Conservation (phyloP, 2,888 invertebrate genomes). For the Danaus chrysippus region DNA sequence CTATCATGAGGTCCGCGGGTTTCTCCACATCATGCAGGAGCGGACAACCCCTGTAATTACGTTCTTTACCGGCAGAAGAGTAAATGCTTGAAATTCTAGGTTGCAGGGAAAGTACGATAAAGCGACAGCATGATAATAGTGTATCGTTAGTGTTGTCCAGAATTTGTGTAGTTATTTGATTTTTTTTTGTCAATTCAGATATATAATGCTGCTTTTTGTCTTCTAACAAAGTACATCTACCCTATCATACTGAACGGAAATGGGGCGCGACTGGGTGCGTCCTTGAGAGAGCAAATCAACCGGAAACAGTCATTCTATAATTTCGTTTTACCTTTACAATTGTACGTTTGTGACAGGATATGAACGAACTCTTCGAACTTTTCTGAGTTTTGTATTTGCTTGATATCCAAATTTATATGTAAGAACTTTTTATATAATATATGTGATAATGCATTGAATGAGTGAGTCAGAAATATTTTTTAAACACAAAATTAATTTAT, state of each 20-base stretch:
- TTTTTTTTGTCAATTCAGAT: conserved; percentile 19
- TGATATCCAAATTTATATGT: too few relatives aligned
- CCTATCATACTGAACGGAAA: conserved; percentile 67
- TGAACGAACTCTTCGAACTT: not conserved
- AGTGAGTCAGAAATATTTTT: too few relatives aligned
- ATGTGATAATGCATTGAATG: too few relatives aligned
- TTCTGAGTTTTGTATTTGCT: not conserved
- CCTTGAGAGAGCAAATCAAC: conserved; percentile 59
- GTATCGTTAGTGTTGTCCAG: conserved; percentile 48
- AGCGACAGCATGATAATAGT: conserved; percentile 72
- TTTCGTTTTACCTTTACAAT: conserved; percentile 35
- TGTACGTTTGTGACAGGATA: conserved; percentile 29
- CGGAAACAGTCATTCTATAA: conserved; percentile 58
- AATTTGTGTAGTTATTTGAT: not conserved
- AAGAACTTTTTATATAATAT: too few relatives aligned
- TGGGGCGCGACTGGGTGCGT: conserved; percentile 69
- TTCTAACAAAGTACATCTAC: conserved; percentile 49
- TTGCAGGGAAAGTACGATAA: conserved; percentile 73
- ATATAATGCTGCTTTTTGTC: conserved; percentile 56
- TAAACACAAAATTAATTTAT: too few relatives aligned
- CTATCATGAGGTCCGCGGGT: conserved; percentile 62
- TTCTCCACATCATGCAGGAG: conserved; percentile 61
- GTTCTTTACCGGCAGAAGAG: conserved; percentile 71
- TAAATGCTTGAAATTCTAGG: conserved; percentile 74
- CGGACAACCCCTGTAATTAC: conserved; percentile 67